These are phyloP conservation scores for Parnassius orleans DNA, from an alignment of 2,888 invertebrate genomes.

Conservation along the genomic window DNA sequence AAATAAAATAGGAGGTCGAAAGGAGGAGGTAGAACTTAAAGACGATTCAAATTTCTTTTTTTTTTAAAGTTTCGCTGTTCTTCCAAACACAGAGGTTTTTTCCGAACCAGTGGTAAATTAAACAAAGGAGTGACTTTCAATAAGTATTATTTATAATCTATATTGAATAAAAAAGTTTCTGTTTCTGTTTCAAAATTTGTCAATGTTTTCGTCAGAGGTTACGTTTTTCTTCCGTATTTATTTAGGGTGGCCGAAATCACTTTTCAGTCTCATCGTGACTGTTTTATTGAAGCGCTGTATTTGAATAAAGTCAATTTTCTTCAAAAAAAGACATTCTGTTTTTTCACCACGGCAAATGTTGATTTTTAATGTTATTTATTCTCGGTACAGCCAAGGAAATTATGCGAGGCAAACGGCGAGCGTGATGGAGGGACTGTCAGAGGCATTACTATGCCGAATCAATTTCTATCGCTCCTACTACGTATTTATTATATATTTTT, in stretches of 20 bases:
- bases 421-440: conserved; percentile 69
- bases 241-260: conserved; percentile 3
- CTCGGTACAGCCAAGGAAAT: conserved; percentile 56
- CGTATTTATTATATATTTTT: background rate
- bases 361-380: conserved; percentile 72
- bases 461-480: conserved; percentile 58
- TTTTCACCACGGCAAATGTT: conserved; percentile 45
- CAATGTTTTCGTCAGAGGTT: background rate
- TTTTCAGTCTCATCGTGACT: conserved; percentile 8
- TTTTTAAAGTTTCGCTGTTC: no score
- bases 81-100: no score
- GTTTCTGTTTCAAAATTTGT: background rate
- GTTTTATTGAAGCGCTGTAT: conserved; percentile 14
- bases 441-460: conserved; percentile 68
- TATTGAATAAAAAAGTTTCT: background rate
- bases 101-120: no score
- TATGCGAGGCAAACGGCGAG: conserved; percentile 58
- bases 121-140: background rate
- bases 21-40: no score
- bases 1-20: no score
- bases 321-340: conserved; percentile 28
- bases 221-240: conserved; percentile 9
- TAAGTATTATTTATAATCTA: background rate
- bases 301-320: conserved; percentile 23
- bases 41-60: no score